Percentiles rank a stretch among this genome's conserved stretches.
Evolutionary conservation across 2,797 vertebrate genomes (phyloP).

Genomic region (Eulemur rubriventer): DNA sequence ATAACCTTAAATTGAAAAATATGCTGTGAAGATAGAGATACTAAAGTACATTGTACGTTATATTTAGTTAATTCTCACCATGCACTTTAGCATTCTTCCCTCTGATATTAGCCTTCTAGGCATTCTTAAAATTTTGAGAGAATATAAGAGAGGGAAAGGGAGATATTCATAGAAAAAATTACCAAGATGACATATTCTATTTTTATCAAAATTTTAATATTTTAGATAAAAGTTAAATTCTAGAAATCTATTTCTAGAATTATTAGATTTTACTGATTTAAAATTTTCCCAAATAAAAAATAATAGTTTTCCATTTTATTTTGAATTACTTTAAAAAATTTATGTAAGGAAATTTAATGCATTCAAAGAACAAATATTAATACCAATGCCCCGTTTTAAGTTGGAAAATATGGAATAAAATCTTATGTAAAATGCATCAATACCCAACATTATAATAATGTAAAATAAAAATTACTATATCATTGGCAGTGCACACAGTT

Average conservation of each 20-base stretch:
- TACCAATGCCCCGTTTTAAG: neutral
- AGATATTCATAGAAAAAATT: neutral
- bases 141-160: neutral
- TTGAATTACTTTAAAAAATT: neutral
- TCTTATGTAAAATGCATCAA: neutral
- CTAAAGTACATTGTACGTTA: neutral
- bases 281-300: slow-evolving; percentile 7
- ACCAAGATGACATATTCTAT: neutral
- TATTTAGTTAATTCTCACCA: neutral
- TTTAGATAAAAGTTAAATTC: neutral
- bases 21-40: neutral
- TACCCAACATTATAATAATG: neutral
- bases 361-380: neutral
- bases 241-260: neutral
- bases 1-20: neutral
- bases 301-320: neutral
- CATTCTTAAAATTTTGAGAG: neutral
- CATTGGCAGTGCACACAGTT: neutral
- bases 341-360: neutral
- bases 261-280: neutral
- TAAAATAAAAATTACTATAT: neutral
- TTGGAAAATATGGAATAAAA: slow-evolving; percentile 8
- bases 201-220: neutral
- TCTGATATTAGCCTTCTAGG: neutral
- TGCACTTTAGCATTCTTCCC: neutral